Conservation (phyloP, 2,797 vertebrate genomes). For the Sebastes glaucus region DNA sequence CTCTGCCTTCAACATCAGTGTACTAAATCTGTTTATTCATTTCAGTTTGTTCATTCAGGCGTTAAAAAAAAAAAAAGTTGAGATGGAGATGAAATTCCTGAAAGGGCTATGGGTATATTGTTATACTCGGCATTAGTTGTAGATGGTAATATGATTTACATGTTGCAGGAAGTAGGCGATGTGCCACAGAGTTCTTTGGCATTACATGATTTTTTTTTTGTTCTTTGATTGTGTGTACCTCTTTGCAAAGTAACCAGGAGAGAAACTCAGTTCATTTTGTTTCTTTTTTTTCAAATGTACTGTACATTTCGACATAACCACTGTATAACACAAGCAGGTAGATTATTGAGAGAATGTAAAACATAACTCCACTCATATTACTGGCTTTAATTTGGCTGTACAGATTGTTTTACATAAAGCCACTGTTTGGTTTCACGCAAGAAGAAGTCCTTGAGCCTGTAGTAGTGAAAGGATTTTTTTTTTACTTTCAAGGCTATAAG, state of each 20-base stretch:
- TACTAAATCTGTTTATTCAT: constrained; percentile 18
- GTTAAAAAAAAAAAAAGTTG: constrained; percentile 14
- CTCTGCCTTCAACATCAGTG: constrained; percentile 58
- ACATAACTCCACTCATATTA: constrained; percentile 21
- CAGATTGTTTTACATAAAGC: constrained; percentile 18
- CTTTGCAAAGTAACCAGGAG: constrained; percentile 26
- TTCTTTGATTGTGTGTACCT: constrained; percentile 33
- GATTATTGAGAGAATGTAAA: constrained; percentile 58
- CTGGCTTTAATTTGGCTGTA: constrained; percentile 19
- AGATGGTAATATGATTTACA: constrained; percentile 59
- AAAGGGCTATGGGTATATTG: constrained; percentile 68
- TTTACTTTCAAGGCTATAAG: constrained; percentile 10
- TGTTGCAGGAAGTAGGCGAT: constrained; percentile 48
- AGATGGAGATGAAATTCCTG: constrained; percentile 47
- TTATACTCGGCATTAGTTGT: constrained; percentile 60
- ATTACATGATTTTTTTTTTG: constrained; percentile 30
- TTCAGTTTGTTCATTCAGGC: constrained; percentile 30
- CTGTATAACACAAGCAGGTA: constrained; percentile 57
- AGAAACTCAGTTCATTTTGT: constrained; percentile 30
- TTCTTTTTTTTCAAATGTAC: constrained; percentile 30
- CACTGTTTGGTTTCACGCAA: background rate
- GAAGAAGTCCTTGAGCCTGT: constrained; percentile 14
- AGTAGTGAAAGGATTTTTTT: background rate
- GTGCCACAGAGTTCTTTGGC: constrained; percentile 52
- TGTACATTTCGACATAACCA: constrained; percentile 48